Conservation (phyloP, 1,140 invertebrate genomes). For the Steinernema khuongi region DNA sequence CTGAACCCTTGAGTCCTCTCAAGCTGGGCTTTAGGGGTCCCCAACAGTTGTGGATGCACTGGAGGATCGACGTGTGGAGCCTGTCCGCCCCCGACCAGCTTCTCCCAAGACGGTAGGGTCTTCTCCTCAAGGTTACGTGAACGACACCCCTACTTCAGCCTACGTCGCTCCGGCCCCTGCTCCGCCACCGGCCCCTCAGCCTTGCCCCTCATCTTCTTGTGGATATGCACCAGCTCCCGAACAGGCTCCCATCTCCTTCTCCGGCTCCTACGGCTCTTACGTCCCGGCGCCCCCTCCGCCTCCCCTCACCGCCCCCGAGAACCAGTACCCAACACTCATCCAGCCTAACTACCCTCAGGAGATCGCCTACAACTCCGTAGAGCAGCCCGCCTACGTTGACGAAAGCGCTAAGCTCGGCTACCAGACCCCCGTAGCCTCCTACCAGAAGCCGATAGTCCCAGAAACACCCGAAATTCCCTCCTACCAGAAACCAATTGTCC, state of each 20-base stretch:
- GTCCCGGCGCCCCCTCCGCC: not conserved
- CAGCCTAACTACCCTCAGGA: not conserved
- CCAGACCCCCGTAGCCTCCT: not conserved
- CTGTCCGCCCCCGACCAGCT: not conserved
- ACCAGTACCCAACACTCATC: not conserved
- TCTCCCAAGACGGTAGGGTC: constrained; percentile 12
- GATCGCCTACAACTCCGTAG: constrained; percentile 3
- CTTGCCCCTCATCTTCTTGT: not conserved
- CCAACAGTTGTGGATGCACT: not conserved
- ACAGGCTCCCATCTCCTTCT: not conserved
- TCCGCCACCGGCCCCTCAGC: not conserved
- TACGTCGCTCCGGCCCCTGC: not conserved
- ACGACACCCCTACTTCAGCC: not conserved
- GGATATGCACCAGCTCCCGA: not conserved
- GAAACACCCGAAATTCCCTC: no score
- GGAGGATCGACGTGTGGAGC: not conserved
- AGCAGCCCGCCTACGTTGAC: not conserved
- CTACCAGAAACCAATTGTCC: no score
- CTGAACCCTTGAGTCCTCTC: not conserved
- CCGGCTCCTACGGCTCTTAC: not conserved
- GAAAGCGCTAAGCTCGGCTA: not conserved
- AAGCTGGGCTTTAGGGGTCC: not conserved
- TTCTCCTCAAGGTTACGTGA: not conserved
- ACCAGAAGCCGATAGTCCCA: no score
- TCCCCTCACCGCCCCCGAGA: not conserved